phyloP scores from a whole-genome alignment of 64 coral and sea anemone species.

The Pocillopora verrucosa region DNA sequence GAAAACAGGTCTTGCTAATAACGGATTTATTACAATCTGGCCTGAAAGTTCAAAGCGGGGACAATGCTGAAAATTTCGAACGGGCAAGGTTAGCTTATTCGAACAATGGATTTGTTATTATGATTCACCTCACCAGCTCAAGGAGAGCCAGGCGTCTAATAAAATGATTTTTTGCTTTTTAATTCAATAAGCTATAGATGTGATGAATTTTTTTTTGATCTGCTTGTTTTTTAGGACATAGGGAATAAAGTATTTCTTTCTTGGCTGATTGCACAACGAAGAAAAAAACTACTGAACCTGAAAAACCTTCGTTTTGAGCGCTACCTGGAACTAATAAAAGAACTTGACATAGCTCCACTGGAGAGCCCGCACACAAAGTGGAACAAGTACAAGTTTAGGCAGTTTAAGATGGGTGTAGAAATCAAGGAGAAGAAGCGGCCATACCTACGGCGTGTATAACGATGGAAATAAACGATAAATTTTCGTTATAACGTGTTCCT shows the following conservation, averaged over 20 bases:
- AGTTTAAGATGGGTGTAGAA: conserved; percentile 93
- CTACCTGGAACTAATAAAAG: conserved; percentile 72
- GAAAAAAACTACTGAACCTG: conserved; percentile 81
- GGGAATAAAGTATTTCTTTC: conserved; percentile 89
- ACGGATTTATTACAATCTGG: no score
- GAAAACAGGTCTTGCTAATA: no score
- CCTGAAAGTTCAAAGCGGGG: no score
- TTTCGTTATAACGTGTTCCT: no score
- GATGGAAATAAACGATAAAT: no score
- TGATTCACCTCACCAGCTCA: no score
- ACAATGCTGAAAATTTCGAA: no score
- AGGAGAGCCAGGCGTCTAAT: no score
- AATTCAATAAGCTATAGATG: not conserved
- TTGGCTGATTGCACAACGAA: conserved; percentile 85
- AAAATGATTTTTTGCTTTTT: no score
- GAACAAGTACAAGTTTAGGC: conserved; percentile 94
- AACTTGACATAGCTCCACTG: conserved; percentile 66
- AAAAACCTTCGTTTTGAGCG: conserved; percentile 79
- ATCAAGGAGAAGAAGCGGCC: conserved; percentile 85
- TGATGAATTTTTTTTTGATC: not conserved
- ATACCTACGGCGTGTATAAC: no score
- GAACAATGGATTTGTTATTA: no score
- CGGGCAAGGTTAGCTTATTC: no score
- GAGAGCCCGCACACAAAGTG: conserved; percentile 77
- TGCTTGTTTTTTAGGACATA: conserved; percentile 72